Evolutionary conservation across 2,888 invertebrate species (phyloP).

Genomic region (Chalcosyrphus nemorum): DNA sequence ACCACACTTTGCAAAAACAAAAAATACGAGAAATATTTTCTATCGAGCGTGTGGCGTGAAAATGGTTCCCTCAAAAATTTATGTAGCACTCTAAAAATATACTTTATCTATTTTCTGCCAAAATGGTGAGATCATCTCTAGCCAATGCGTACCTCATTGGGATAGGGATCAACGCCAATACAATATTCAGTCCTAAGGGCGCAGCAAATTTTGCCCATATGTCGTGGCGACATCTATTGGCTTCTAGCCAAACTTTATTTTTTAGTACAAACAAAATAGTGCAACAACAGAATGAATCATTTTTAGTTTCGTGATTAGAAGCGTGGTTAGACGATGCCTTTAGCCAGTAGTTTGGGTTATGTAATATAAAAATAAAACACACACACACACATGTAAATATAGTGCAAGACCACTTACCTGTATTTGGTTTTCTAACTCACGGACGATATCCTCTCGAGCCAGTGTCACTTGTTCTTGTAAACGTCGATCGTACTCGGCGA

Average conservation of each 20-base stretch:
- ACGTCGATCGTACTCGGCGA: conserved; percentile 83
- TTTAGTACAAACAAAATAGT: conserved; percentile 3
- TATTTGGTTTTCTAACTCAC: conserved; percentile 88
- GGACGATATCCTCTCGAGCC: conserved; percentile 87
- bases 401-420: conserved; percentile 84
- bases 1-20: conserved; percentile 40
- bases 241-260: conserved; percentile 49
- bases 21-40: not conserved
- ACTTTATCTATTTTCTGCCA: conserved; percentile 42
- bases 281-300: conserved; percentile 54
- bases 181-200: conserved; percentile 49
- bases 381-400: not conserved
- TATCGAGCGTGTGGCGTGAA: conserved; percentile 20
- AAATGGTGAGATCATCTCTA: conserved; percentile 59
- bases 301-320: conserved; percentile 58
- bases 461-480: conserved; percentile 85
- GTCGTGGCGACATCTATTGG: conserved; percentile 48
- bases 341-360: conserved; percentile 23
- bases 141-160: conserved; percentile 44
- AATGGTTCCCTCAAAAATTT: conserved; percentile 17
- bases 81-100: conserved; percentile 44
- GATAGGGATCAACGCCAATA: conserved; percentile 61
- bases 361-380: conserved; percentile 2
- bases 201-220: conserved; percentile 26
- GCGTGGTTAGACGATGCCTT: conserved; percentile 53